These are phyloP conservation scores for rat (Rattus norvegicus) DNA, from an alignment of 2,113 vertebrate species.

Conservation along the genomic window GRCr8 NC_086021.1:183967501-183968000, in stretches of 20 bases:
- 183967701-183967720: not conserved
- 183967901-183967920: not conserved
- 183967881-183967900: no score
- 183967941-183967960: not conserved
- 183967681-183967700: no score
- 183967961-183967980: not conserved
- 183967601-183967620: not conserved
- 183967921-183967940: not conserved
- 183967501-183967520: no score
- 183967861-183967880: rapidly evolving
- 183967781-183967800: not conserved
- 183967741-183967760: not conserved
- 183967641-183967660: not conserved
- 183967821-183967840: no score
- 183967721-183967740: not conserved
- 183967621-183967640: not conserved
- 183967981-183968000: not conserved
- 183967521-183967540: not conserved
- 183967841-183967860: not conserved
- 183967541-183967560: not conserved
- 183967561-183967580: not conserved
- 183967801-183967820: not conserved
- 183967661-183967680: not conserved
- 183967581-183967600: no score
- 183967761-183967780: not conserved